Conservation (phyloP, 2,113 vertebrate genomes). For the Rhea pennata region DNA sequence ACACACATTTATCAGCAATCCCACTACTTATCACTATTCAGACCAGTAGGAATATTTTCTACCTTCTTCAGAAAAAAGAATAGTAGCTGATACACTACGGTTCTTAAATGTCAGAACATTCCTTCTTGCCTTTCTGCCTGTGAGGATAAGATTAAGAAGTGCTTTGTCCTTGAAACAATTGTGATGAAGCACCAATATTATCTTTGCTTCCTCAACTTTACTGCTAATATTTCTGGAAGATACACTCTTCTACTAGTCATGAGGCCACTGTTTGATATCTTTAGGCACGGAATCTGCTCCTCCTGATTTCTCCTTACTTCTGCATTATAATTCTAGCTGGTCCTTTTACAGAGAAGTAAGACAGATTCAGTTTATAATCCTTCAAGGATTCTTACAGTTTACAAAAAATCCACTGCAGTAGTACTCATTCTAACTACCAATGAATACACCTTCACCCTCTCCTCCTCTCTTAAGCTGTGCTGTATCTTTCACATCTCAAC, state of each 20-base stretch:
- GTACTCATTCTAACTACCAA: background rate
- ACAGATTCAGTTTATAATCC: background rate
- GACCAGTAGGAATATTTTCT: constrained; percentile 40
- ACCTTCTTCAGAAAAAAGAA: background rate
- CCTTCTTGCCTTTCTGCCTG: background rate
- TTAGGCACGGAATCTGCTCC: background rate
- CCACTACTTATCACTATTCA: background rate
- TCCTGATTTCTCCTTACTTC: background rate
- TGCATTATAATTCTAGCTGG: background rate
- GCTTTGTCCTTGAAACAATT: background rate
- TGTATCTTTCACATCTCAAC: background rate
- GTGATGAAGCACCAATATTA: background rate
- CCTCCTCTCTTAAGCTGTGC: background rate
- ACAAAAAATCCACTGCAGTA: background rate
- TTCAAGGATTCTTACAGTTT: background rate
- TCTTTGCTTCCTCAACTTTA: background rate
- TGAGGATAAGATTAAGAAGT: background rate
- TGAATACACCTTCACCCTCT: background rate
- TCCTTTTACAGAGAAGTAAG: background rate
- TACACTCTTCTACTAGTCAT: background rate
- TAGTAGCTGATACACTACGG: background rate
- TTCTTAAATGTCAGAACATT: background rate
- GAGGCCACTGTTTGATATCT: background rate
- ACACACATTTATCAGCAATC: constrained; percentile 54
- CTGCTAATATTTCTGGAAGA: background rate